Conservation (phyloP, 2,113 vertebrate genomes). For the Rafetus swinhoei region DNA sequence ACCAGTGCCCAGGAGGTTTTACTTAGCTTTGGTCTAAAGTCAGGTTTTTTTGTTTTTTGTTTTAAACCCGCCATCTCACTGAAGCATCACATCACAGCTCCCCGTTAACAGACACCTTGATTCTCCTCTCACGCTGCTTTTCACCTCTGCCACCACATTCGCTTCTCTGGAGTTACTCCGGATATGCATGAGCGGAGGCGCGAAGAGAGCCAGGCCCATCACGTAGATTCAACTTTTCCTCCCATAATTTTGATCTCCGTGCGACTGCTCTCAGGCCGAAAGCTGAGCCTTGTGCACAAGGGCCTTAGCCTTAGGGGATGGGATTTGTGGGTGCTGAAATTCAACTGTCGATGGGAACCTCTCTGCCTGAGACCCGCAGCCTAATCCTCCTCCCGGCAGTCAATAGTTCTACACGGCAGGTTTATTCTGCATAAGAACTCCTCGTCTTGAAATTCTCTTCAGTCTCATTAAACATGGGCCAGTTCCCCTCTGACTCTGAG, state of each 20-base stretch:
- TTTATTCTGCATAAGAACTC: background rate
- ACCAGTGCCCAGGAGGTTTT: background rate
- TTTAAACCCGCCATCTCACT: fast-evolving
- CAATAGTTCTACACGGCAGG: background rate
- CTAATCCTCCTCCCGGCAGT: background rate
- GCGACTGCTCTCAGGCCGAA: fast-evolving
- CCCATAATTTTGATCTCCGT: background rate
- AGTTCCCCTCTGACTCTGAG: background rate
- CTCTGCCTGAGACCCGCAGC: background rate
- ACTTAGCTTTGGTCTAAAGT: background rate
- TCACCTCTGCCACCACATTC: background rate
- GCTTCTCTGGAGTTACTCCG: background rate
- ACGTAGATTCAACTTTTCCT: background rate
- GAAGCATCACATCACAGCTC: fast-evolving
- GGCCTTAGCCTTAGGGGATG: background rate
- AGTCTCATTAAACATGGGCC: background rate
- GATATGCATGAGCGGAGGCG: background rate
- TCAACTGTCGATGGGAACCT: fast-evolving
- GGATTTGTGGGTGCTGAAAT: fast-evolving
- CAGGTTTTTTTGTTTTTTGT: background rate
- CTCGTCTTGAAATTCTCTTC: background rate
- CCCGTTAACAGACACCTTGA: fast-evolving
- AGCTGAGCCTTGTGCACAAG: background rate
- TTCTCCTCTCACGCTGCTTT: background rate
- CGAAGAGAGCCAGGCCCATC: background rate